Evolutionary conservation across 2,888 invertebrate species (phyloP), one percentile per base, ranked within the genome.

Genomic region (Cyaniris semiargus): DNA sequence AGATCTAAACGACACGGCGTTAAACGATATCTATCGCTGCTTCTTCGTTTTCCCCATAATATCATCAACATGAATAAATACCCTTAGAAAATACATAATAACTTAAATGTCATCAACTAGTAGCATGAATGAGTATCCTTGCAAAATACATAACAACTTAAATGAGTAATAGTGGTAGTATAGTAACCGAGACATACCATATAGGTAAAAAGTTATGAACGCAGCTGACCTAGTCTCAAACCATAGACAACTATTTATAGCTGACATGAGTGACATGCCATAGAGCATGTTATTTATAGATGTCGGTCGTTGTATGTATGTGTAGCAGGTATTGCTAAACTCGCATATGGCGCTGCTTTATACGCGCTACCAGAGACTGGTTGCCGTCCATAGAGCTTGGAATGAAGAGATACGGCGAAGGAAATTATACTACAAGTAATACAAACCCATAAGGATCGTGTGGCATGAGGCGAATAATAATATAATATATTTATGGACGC

Each of bases 341-440:
- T 79, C 81, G 80, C 82, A 81, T 82, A 83, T 81, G 80, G 77
- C 34, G 76, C 79, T 80, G 79, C 81, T 82, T 80, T 80, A 80
- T 80, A 78, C 79, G 80, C 77, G 60, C 77, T 76, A 77, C 78
- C 77, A 80, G 81, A 77, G 87, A 86, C 88, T 85, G 87, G 87
- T 88, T 86, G 86, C 60, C 21, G 23, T 5, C 4, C 23, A 13
- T 13, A 60, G 60, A 23, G 60, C 10, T 60, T 0, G 13, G 23
- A 60, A 23, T 23, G 60, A 1, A 10, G 13, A 60, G 60, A 60
- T 23, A 23, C 10, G 60, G 23, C 13, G 10, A 1, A 7, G 8
- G 4, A 8, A 3, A 7, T 18, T 53, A 38, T 8, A 38, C 38
- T 38, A 38, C 38, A 38, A 38, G 38, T 38, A 7, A 1, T n/a